phyloP scores from a whole-genome alignment of 2,888 invertebrate genomes.

The Pterostichus niger region DNA sequence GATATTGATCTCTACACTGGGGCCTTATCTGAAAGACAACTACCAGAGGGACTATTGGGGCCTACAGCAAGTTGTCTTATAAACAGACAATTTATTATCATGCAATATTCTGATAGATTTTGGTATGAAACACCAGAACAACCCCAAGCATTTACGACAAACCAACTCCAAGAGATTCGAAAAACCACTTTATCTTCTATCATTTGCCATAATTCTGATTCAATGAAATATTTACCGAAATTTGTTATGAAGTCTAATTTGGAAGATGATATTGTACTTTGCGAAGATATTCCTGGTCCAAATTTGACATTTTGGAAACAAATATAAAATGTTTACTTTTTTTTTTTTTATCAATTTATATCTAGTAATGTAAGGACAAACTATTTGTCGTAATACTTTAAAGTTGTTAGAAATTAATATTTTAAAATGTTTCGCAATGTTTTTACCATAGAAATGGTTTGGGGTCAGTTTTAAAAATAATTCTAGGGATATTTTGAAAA shows the following conservation, averaged over 20 bases:
- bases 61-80: slow-evolving; percentile 92
- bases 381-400: no score
- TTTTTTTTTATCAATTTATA: no score
- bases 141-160: slow-evolving; percentile 84
- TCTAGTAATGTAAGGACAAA: no score
- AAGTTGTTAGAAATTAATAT: no score
- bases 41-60: slow-evolving; percentile 86
- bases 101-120: slow-evolving; percentile 90
- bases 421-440: no score
- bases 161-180: slow-evolving; percentile 90
- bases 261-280: slow-evolving; percentile 82
- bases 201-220: slow-evolving; percentile 88
- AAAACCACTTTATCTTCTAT: slow-evolving; percentile 86
- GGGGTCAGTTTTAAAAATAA: no score
- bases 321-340: background rate
- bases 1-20: slow-evolving; percentile 95
- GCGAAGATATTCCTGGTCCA: slow-evolving; percentile 81
- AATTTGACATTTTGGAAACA: slow-evolving; percentile 81
- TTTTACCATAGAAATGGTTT: no score
- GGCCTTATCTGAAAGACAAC: slow-evolving; percentile 88
- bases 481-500: no score
- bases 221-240: slow-evolving; percentile 82
- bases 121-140: slow-evolving; percentile 90
- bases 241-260: slow-evolving; percentile 83
- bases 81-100: slow-evolving; percentile 89